Conservation (phyloP, 2,797 vertebrate genomes). For the Xenops minutus region DNA sequence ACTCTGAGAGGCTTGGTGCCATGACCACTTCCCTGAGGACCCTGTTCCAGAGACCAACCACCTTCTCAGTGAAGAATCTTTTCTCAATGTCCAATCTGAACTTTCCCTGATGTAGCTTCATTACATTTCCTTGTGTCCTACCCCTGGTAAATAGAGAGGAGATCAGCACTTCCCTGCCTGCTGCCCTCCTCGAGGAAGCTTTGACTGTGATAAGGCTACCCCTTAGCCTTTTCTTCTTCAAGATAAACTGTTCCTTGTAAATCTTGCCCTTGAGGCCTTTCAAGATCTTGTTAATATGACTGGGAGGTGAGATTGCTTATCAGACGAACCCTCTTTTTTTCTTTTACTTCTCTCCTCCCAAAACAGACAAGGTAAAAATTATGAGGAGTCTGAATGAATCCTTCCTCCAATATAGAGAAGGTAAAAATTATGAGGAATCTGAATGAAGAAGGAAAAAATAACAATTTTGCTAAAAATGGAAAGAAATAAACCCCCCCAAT, state of each 20-base stretch:
- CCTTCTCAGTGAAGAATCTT: not conserved
- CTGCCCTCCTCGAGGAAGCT: not conserved
- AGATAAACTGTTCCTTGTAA: not conserved
- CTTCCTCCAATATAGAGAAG: too few species aligned
- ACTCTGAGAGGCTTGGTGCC: not conserved
- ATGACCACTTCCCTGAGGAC: not conserved
- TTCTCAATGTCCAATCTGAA: not conserved
- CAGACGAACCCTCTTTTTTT: too few species aligned
- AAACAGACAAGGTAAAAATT: too few species aligned
- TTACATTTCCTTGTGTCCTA: not conserved
- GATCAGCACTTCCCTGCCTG: not conserved
- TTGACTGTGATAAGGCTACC: fast-evolving
- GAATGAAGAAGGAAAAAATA: too few species aligned
- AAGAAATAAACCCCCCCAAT: too few species aligned
- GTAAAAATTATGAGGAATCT: too few species aligned
- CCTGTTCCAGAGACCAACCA: not conserved
- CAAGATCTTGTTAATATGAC: not conserved
- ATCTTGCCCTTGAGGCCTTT: not conserved
- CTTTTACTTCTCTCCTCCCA: too few species aligned
- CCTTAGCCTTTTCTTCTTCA: not conserved
- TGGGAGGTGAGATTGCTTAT: too few species aligned
- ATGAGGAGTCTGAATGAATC: too few species aligned
- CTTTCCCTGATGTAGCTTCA: not conserved
- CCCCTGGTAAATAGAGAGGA: not conserved
- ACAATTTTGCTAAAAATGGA: too few species aligned